A percentile compares a stretch with the other conserved stretches of the same genome.
Evolutionary conservation across 2,888 invertebrate genomes (phyloP).

Genomic region (Clunio marinus): DNA sequence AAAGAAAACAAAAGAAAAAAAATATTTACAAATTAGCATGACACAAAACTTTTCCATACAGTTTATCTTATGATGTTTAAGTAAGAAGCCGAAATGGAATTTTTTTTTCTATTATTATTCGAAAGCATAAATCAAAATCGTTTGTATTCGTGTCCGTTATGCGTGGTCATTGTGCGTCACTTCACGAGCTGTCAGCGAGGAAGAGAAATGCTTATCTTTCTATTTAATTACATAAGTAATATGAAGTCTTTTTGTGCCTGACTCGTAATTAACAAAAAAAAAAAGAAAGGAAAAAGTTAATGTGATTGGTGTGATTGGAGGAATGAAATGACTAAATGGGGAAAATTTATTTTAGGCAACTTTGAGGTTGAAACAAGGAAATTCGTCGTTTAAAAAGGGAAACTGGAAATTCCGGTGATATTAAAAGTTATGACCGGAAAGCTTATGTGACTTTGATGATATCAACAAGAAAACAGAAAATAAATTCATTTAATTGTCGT

Average conservation of each 20-base stretch:
- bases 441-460: too few species aligned
- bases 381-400: too few species aligned
- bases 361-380: too few species aligned
- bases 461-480: too few species aligned
- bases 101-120: too few species aligned
- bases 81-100: too few species aligned
- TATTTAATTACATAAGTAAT: constrained; percentile 12
- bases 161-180: not conserved
- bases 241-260: not conserved
- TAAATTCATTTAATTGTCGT: too few species aligned
- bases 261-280: constrained; percentile 21
- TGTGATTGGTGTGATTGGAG: constrained; percentile 10
- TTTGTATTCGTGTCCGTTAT: not conserved
- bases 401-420: too few species aligned
- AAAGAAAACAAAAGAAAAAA: constrained; percentile 36
- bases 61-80: too few species aligned
- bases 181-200: not conserved
- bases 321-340: not conserved
- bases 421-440: too few species aligned
- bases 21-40: constrained; percentile 30
- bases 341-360: too few species aligned
- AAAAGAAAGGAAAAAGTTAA: not conserved
- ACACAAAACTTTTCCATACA: constrained; percentile 1
- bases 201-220: not conserved
- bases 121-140: not conserved